These are phyloP conservation scores for Palloptera scutellata DNA, from an alignment of 2,888 invertebrate genomes.

Conservation along the genomic window DNA sequence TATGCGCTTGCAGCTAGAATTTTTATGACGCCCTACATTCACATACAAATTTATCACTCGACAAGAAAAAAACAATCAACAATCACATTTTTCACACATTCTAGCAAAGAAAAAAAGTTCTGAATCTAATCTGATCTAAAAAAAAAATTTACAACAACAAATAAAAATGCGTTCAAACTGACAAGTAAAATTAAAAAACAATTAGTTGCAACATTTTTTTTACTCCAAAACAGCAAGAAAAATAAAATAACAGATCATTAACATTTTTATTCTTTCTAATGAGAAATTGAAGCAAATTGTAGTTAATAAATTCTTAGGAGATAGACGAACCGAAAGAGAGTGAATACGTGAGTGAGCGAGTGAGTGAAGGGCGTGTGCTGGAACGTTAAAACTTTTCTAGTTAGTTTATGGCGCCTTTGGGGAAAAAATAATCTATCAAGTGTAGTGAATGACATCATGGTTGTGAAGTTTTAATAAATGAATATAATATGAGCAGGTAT, in stretches of 20 bases:
- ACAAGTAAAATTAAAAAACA: constrained; percentile 32
- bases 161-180: constrained; percentile 13
- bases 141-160: background rate
- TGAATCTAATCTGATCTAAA: background rate
- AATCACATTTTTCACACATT: constrained; percentile 30
- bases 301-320: constrained; percentile 15
- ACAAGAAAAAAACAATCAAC: constrained; percentile 17
- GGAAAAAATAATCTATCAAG: background rate
- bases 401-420: background rate
- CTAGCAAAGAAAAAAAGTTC: constrained; percentile 14
- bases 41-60: too few relatives aligned
- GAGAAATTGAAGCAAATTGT: background rate
- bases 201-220: constrained; percentile 20
- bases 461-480: too few relatives aligned
- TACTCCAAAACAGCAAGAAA: background rate
- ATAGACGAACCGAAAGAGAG: background rate
- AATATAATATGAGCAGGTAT: too few relatives aligned
- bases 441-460: too few relatives aligned
- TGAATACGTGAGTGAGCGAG: background rate
- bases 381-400: constrained; percentile 16
- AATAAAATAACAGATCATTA: constrained; percentile 21
- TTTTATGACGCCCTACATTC: too few relatives aligned
- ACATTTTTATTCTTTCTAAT: constrained; percentile 4
- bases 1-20: too few relatives aligned
- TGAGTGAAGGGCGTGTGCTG: constrained; percentile 13